Conservation (phyloP, 1,140 invertebrate species). For the Drosophila jambulina region DNA sequence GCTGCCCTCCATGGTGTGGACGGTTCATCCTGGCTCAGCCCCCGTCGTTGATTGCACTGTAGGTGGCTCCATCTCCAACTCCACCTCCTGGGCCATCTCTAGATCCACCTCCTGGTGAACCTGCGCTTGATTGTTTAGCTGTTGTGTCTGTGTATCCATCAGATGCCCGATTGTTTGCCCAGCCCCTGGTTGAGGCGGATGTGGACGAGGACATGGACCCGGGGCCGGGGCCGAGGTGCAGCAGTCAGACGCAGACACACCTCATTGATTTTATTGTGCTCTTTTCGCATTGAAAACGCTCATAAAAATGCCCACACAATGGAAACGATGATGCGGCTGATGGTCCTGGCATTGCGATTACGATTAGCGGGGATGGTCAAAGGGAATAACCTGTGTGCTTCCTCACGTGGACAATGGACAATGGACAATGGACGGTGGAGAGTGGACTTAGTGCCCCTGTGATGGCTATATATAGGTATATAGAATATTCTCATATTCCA, state of each 20-base stretch:
- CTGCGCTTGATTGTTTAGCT: slow-evolving; percentile 81
- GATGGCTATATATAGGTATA: slow-evolving; percentile 1
- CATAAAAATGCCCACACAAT: slow-evolving; percentile 83
- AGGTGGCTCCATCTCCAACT: slow-evolving; percentile 55
- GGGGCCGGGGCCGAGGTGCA: slow-evolving; percentile 57
- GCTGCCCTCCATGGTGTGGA: slow-evolving; percentile 3
- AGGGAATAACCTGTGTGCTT: slow-evolving; percentile 33
- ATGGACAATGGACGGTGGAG: slow-evolving; percentile 43
- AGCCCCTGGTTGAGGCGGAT: slow-evolving; percentile 36
- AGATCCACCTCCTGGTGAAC: slow-evolving; percentile 23
- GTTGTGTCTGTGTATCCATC: slow-evolving; percentile 64
- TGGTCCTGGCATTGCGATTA: slow-evolving; percentile 41
- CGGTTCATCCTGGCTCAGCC: slow-evolving; percentile 21
- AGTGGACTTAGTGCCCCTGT: slow-evolving; percentile 20
- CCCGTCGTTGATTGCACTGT: slow-evolving; percentile 69
- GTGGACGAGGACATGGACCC: slow-evolving; percentile 9
- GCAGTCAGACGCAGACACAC: slow-evolving; percentile 62
- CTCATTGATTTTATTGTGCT: slow-evolving; percentile 84
- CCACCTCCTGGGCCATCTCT: slow-evolving; percentile 5
- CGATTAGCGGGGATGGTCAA: slow-evolving; percentile 13
- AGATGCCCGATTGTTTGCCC: slow-evolving; percentile 71
- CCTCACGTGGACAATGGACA: slow-evolving; percentile 52
- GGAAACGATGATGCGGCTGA: slow-evolving; percentile 77
- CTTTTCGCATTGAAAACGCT: slow-evolving; percentile 80
- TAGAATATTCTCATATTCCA: slow-evolving; percentile 43